These are phyloP conservation scores for Corythornis vintsioides DNA, from an alignment of 2,113 vertebrate species.

Conservation along the genomic window DNA sequence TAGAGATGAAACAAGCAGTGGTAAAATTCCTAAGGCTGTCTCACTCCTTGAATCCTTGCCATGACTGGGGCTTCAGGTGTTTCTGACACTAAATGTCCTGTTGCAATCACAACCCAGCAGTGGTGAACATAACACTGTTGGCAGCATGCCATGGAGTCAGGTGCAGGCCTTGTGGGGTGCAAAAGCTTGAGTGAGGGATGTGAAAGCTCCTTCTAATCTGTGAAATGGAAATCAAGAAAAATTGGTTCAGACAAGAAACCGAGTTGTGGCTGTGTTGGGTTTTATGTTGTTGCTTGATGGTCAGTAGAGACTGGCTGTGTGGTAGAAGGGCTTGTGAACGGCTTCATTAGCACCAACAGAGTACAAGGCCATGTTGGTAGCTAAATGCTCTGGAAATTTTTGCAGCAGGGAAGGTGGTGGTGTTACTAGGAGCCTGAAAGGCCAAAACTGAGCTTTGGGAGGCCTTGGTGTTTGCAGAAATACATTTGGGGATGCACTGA, in stretches of 20 bases:
- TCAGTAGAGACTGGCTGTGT: neutral
- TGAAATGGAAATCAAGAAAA: neutral
- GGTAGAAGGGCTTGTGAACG: neutral
- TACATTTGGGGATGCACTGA: neutral
- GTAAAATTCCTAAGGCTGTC: neutral
- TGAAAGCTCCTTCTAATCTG: rapidly evolving
- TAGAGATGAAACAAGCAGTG: neutral
- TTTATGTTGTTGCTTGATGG: neutral
- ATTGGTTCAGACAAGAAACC: neutral
- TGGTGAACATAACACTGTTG: neutral
- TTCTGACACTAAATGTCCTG: neutral
- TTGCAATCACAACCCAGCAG: rapidly evolving
- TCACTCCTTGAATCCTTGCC: neutral
- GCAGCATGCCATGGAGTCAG: neutral
- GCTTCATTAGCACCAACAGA: neutral
- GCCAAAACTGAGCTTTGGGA: neutral
- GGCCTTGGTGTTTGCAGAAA: neutral
- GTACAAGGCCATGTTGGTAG: neutral
- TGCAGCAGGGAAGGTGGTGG: neutral
- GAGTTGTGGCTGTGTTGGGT: neutral
- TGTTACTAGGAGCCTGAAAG: neutral
- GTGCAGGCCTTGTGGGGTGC: neutral
- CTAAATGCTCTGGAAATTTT: neutral
- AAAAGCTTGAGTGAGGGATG: neutral
- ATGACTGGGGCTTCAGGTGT: neutral